Evolutionary conservation across 2,797 vertebrate genomes (phyloP).

Genomic region (Onychomys arenicola): DNA sequence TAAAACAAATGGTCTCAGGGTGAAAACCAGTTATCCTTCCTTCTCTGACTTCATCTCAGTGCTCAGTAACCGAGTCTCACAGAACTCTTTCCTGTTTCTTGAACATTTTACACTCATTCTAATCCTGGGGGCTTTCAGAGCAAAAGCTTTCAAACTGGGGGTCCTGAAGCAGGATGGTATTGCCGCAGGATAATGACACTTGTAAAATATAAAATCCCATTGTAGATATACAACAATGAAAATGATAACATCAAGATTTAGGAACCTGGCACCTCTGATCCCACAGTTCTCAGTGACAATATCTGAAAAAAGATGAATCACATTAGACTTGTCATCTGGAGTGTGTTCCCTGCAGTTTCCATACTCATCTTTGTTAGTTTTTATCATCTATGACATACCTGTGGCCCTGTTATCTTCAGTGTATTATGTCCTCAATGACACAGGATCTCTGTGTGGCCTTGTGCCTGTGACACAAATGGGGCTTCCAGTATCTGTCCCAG

Average conservation of each 20-base stretch:
- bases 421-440: background rate
- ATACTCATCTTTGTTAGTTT: background rate
- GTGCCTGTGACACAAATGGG: background rate
- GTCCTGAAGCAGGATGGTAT: background rate
- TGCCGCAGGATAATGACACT: background rate
- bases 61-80: background rate
- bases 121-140: background rate
- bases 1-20: background rate
- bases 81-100: background rate
- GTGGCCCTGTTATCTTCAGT: background rate
- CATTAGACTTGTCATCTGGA: fast-evolving
- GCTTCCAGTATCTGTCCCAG: background rate
- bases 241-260: background rate
- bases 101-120: background rate
- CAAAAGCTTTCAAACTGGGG: background rate
- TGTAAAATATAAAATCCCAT: background rate
- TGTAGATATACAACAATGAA: background rate
- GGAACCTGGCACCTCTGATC: background rate
- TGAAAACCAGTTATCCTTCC: background rate
- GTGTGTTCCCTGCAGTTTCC: background rate
- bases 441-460: background rate
- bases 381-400: background rate
- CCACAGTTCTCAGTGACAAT: background rate
- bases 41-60: background rate
- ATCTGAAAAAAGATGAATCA: background rate